A percentile compares a stretch with the other conserved stretches of the same genome.
phyloP scores from a whole-genome alignment of 2,888 invertebrate genomes.

The Eupeodes luniger region DNA sequence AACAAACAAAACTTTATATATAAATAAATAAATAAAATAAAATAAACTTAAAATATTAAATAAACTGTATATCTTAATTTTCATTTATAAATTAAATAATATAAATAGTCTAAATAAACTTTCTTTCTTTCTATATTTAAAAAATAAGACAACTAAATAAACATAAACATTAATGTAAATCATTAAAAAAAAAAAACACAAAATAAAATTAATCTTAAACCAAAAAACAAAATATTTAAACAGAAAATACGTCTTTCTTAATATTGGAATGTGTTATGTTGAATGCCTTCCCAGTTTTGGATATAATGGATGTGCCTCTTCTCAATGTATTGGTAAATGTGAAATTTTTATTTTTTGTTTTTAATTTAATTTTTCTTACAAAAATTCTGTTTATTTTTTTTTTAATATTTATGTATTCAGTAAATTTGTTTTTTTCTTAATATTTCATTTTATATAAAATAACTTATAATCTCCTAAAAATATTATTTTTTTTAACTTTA shows the following conservation, averaged over 20 bases:
- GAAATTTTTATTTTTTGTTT: constrained; percentile 79
- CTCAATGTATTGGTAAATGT: constrained; percentile 82
- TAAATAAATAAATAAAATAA: constrained; percentile 48
- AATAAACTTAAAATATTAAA: constrained; percentile 29
- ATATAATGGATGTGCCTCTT: constrained; percentile 80
- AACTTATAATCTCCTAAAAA: constrained; percentile 30
- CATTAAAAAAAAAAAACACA: constrained; percentile 62
- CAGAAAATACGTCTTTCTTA: constrained; percentile 77
- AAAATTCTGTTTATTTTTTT: constrained; percentile 72
- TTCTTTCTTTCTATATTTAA: constrained; percentile 19
- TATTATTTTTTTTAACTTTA: constrained; percentile 3
- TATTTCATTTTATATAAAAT: background rate
- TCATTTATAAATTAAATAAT: constrained; percentile 68
- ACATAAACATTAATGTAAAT: constrained; percentile 66
- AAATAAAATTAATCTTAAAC: constrained; percentile 57
- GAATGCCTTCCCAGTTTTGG: constrained; percentile 79
- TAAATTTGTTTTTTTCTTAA: constrained; percentile 77
- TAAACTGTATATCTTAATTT: constrained; percentile 3
- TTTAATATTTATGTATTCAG: constrained; percentile 9
- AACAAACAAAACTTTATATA: constrained; percentile 26
- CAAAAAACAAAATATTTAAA: constrained; percentile 67
- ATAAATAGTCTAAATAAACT: constrained; percentile 76
- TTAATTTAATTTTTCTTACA: constrained; percentile 80
- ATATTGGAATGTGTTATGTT: constrained; percentile 80
- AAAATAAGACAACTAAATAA: constrained; percentile 44